Evolutionary conservation across 2,888 invertebrate genomes (phyloP).

Genomic region (Nemotelus nigrinus): DNA sequence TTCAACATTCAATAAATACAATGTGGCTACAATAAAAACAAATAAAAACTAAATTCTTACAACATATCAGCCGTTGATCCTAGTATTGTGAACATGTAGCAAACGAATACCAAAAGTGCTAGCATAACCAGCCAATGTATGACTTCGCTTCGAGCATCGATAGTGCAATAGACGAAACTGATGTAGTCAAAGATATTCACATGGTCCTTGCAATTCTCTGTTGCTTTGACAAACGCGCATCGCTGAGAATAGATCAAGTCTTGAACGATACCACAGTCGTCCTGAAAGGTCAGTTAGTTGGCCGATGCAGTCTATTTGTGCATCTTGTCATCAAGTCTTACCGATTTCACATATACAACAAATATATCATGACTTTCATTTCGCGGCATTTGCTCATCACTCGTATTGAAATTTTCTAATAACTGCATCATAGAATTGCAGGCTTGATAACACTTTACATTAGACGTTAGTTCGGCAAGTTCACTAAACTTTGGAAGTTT

Average conservation of each 20-base stretch:
- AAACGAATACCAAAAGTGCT: conserved; percentile 49
- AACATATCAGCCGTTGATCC: conserved; percentile 70
- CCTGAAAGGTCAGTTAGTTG: neutral
- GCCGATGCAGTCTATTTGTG: neutral
- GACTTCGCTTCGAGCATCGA: conserved; percentile 54
- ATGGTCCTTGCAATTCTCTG: conserved; percentile 57
- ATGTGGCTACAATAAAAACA: too few relatives aligned
- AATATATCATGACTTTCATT: conserved; percentile 51
- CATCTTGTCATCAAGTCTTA: conserved; percentile 32
- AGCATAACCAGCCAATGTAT: conserved; percentile 48
- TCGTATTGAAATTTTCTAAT: conserved; percentile 52
- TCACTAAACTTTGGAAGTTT: too few relatives aligned
- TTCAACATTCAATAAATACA: neutral
- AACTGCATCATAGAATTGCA: conserved; percentile 41
- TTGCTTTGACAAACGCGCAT: conserved; percentile 61
- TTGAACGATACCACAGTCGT: conserved; percentile 62
- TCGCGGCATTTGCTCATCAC: conserved; percentile 50
- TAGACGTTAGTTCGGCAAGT: too few relatives aligned
- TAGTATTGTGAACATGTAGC: conserved; percentile 68
- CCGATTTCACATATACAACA: conserved; percentile 48
- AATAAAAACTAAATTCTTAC: conserved; percentile 61
- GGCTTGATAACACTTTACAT: too few relatives aligned
- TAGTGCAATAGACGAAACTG: conserved; percentile 61
- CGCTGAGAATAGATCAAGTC: conserved; percentile 56
- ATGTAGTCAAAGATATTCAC: conserved; percentile 61